A percentile compares a stretch with the other conserved stretches of the same genome.
Evolutionary conservation across 2,113 vertebrate species (phyloP).

Genomic region (Geococcyx californianus): DNA sequence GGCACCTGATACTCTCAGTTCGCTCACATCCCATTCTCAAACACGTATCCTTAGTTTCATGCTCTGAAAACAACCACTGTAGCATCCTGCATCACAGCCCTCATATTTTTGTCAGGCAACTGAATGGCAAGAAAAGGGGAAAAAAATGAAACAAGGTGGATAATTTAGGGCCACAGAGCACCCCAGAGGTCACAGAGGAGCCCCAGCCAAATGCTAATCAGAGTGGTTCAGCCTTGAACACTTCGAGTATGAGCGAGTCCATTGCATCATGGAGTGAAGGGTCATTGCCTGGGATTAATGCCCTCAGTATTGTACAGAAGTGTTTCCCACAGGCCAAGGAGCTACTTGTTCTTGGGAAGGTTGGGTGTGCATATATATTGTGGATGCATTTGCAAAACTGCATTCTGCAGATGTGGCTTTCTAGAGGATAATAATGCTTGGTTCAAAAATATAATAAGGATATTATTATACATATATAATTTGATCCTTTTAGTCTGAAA

Average conservation of each 20-base stretch:
- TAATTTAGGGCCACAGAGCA: neutral
- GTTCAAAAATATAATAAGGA: conserved; percentile 4
- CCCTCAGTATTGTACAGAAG: neutral
- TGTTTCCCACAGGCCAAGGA: neutral
- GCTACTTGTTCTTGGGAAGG: neutral
- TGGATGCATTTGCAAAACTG: neutral
- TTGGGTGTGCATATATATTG: neutral
- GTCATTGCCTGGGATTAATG: neutral
- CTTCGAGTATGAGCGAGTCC: neutral
- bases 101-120: neutral
- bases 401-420: neutral
- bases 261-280: rapidly evolving
- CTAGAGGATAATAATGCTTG: neutral
- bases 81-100: neutral
- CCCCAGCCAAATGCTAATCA: neutral
- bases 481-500: conserved; percentile 42
- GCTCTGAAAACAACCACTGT: neutral
- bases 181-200: neutral
- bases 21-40: neutral
- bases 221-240: neutral
- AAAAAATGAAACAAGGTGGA: neutral
- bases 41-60: neutral
- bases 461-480: conserved; percentile 13
- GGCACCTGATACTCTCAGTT: neutral
- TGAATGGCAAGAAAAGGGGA: neutral